Percentiles rank a stretch among this genome's conserved stretches.
Conservation (phyloP, 2,113 vertebrate species). For the Raja brachyura region DNA sequence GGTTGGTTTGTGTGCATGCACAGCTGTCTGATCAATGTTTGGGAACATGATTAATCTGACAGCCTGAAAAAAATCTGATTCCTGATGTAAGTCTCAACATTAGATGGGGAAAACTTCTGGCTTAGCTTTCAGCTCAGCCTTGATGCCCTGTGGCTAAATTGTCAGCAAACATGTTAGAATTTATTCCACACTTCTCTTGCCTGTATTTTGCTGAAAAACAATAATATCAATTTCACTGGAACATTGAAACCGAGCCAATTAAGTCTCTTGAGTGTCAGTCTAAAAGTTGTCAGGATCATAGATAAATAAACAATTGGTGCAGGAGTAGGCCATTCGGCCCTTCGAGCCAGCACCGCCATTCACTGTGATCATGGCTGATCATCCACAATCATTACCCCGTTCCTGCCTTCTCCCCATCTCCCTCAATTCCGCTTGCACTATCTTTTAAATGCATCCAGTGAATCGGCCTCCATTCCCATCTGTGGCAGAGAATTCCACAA, state of each 20-base stretch:
- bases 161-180: background rate
- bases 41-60: background rate
- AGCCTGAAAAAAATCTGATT: background rate
- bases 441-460: too few species aligned
- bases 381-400: too few species aligned
- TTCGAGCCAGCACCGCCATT: too few species aligned
- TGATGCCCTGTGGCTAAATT: background rate
- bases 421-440: too few species aligned
- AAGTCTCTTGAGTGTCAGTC: background rate
- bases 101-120: background rate
- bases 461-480: too few species aligned
- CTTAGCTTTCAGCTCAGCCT: background rate
- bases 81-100: background rate
- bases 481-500: too few species aligned
- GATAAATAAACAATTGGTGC: too few species aligned
- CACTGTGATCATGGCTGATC: too few species aligned
- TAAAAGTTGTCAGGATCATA: background rate
- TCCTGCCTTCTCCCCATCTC: too few species aligned
- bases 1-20: too few species aligned
- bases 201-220: background rate
- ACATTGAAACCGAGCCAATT: background rate
- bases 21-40: background rate
- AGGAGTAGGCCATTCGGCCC: too few species aligned
- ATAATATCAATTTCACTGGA: background rate
- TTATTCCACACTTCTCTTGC: background rate